A percentile compares a stretch with the other conserved stretches of the same genome.
phyloP scores from a whole-genome alignment of 2,113 vertebrate genomes.

The Pomatostomus ruficeps region DNA sequence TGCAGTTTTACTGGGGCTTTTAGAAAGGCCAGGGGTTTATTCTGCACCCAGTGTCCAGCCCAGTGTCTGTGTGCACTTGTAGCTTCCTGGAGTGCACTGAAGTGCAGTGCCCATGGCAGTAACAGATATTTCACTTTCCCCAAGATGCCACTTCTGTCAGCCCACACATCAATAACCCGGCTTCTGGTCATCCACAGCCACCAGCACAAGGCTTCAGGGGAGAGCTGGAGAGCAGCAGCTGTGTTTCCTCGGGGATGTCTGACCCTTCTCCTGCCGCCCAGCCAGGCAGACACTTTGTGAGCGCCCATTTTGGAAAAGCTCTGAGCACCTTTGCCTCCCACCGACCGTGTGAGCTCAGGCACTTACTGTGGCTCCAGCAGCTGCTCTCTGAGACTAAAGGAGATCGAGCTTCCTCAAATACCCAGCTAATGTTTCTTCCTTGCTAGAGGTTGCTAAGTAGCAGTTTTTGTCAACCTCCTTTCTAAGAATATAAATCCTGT shows the following conservation, averaged over 20 bases:
- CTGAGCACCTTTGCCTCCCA: background rate
- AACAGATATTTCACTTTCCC: background rate
- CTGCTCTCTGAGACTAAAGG: background rate
- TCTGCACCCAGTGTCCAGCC: background rate
- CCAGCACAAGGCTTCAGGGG: background rate
- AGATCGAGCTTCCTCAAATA: constrained; percentile 43
- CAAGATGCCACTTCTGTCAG: background rate
- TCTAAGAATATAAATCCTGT: constrained; percentile 60
- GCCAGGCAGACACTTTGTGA: background rate
- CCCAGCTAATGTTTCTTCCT: constrained; percentile 53
- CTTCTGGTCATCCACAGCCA: background rate
- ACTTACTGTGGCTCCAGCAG: background rate
- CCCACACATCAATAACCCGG: background rate
- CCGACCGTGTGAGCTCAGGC: background rate
- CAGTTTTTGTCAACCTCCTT: constrained; percentile 55
- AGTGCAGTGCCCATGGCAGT: background rate
- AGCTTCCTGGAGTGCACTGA: background rate
- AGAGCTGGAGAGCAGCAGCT: background rate
- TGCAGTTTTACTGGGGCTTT: background rate
- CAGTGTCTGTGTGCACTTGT: background rate
- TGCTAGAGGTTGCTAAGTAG: constrained; percentile 65
- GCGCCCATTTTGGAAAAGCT: background rate
- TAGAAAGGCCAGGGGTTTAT: background rate
- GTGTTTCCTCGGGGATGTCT: background rate
- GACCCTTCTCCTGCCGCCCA: background rate